Conservation (phyloP, 2,797 vertebrate species). For the Tiaroga cobitis region DNA sequence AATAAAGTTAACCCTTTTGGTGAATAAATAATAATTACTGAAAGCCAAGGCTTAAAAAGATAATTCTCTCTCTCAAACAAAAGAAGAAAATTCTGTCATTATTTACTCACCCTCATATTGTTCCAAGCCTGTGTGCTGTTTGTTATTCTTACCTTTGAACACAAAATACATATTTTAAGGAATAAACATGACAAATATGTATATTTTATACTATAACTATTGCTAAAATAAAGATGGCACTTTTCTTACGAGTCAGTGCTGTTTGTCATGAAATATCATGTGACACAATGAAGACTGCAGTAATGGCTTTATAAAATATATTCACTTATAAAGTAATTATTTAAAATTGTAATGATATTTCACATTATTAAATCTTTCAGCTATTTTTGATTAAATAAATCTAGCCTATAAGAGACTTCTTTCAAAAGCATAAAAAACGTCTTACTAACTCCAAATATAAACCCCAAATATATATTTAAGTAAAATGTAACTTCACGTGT, state of each 20-base stretch:
- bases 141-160: neutral
- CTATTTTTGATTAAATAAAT: neutral
- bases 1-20: constrained; percentile 85
- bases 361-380: neutral
- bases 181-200: neutral
- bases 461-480: neutral
- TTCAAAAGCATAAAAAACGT: neutral
- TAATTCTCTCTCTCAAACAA: neutral
- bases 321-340: neutral
- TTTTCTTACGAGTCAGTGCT: neutral
- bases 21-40: constrained; percentile 51
- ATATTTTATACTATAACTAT: neutral
- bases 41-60: neutral
- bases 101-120: neutral
- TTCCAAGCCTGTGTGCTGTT: neutral
- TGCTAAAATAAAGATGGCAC: neutral
- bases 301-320: neutral
- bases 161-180: neutral
- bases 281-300: neutral
- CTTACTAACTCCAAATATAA: neutral
- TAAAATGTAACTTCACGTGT: neutral
- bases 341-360: neutral
- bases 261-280: neutral
- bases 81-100: no score
- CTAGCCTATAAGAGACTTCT: neutral